phyloP scores from a whole-genome alignment of 2,888 invertebrate genomes.

The Molanna angustata region DNA sequence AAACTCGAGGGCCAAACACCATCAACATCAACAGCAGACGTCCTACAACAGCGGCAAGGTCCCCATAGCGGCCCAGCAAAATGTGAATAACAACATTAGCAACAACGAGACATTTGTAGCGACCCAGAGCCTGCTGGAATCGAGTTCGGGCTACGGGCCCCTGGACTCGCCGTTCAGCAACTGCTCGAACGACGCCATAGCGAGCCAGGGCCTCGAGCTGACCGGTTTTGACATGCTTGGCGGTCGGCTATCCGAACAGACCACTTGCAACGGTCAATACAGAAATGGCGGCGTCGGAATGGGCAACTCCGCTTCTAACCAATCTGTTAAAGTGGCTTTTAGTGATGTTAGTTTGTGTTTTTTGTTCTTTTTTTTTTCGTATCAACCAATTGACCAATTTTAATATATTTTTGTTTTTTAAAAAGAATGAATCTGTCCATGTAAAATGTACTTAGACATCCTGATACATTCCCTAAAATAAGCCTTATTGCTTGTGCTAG shows the following conservation, averaged over 20 bases:
- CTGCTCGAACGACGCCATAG: constrained; percentile 16
- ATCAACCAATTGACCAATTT: too few species aligned
- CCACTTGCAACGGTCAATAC: constrained; percentile 17
- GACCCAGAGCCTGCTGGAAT: constrained; percentile 14
- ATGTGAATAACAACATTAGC: constrained; percentile 10
- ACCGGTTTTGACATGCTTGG: constrained; percentile 5
- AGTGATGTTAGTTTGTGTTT: constrained; percentile 29
- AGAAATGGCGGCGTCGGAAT: constrained; percentile 16
- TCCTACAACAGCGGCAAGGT: not conserved
- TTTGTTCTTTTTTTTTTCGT: not conserved
- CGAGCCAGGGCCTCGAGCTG: not conserved
- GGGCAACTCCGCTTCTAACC: constrained; percentile 9
- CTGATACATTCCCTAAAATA: too few species aligned
- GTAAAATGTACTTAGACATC: too few species aligned
- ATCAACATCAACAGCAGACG: not conserved
- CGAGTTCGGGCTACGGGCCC: constrained; percentile 7
- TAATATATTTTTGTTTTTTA: too few species aligned
- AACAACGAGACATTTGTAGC: constrained; percentile 9
- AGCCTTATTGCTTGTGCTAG: too few species aligned
- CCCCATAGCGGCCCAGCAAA: not conserved
- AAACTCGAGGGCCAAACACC: constrained; percentile 9
- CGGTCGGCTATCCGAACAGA: constrained; percentile 3
- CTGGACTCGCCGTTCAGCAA: constrained; percentile 19
- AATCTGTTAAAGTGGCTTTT: constrained; percentile 25
- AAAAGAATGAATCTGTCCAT: too few species aligned